Conservation (phyloP, 1,140 invertebrate species). For the Saccostrea cuccullata region DNA sequence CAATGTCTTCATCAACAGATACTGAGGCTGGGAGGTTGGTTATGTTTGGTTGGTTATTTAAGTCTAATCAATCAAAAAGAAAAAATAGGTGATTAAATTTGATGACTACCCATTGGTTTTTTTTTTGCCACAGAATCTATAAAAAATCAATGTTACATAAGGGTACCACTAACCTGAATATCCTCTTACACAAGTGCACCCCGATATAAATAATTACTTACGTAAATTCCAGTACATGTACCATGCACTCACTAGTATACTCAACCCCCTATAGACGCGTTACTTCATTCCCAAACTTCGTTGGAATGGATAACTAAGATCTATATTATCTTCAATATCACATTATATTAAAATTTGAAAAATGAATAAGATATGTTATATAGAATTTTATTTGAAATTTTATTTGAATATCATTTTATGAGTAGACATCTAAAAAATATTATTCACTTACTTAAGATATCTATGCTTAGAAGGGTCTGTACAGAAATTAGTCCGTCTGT, state of each 20-base stretch:
- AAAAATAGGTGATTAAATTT: background rate
- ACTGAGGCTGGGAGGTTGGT: slow-evolving; percentile 39
- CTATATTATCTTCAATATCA: too few species aligned
- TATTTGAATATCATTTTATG: background rate
- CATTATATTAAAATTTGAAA: background rate
- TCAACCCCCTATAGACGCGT: too few species aligned
- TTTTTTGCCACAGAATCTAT: too few species aligned
- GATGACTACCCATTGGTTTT: background rate
- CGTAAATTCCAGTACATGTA: too few species aligned
- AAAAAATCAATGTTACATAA: too few species aligned
- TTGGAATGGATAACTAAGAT: too few species aligned
- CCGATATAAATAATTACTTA: too few species aligned
- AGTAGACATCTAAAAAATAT: background rate
- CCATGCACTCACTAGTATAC: too few species aligned
- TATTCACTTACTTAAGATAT: slow-evolving; percentile 41
- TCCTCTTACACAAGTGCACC: too few species aligned
- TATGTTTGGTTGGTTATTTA: slow-evolving; percentile 53
- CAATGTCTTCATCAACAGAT: slow-evolving; percentile 36
- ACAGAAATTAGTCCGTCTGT: slow-evolving; percentile 45
- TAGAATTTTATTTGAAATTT: background rate
- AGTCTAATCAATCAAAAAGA: slow-evolving; percentile 22
- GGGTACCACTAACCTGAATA: too few species aligned
- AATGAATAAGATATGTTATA: background rate
- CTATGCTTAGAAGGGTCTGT: background rate
- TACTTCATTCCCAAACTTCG: too few species aligned